Evolutionary conservation across 2,888 invertebrate genomes (phyloP), one percentile per base, ranked within the genome.

Genomic region (Hofmannophila pseudospretella): DNA sequence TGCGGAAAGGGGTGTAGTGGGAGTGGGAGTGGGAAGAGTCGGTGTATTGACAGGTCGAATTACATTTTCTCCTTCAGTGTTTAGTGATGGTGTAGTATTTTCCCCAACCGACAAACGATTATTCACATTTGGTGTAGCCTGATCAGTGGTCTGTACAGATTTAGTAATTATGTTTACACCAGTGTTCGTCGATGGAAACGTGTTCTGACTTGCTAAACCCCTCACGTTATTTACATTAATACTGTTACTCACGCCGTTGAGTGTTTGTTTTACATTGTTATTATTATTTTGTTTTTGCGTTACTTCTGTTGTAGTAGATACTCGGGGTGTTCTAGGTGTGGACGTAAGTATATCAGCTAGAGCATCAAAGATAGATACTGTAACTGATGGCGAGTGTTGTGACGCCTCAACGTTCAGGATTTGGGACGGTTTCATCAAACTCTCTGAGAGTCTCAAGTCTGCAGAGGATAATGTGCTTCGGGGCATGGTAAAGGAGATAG

Each of bases 311-410:
- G 77, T 79, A 54, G 81, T 57, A 44, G 85, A 74, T 47, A 82
- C 64, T 64, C 75, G 73, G 44, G 53, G 54, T 54, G 77, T 65
- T 78, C 70, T 80, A 47, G 85, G 82, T 69, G 88, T 86, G 33
- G 87, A 87, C 49, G 86, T 88, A 51, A 89, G 80, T 60, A 89
- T 88, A 49, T 89, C 89, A 65, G 89, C 88, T 67, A 89, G 63
- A 66, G 89, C 89, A 73, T 88, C 88, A 54, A 88, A 89, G 53
- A 89, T 89, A 43, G 89, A 89, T 56, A 89, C 80, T 50, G 89
- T 89, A 54, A 88, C 88, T 55, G 88, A 88, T 47, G 87, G 85
- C 55, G 88, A 88, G 61, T 88, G 86, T 47, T 88, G 75, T 58
- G 88, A 84, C 42, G 88, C 88, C 67, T 89, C 89, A 63, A 89